Base-by-base conservation (phyloP, 2,888 invertebrate genomes). In the Scrobipalpa atriplicella region DNA sequence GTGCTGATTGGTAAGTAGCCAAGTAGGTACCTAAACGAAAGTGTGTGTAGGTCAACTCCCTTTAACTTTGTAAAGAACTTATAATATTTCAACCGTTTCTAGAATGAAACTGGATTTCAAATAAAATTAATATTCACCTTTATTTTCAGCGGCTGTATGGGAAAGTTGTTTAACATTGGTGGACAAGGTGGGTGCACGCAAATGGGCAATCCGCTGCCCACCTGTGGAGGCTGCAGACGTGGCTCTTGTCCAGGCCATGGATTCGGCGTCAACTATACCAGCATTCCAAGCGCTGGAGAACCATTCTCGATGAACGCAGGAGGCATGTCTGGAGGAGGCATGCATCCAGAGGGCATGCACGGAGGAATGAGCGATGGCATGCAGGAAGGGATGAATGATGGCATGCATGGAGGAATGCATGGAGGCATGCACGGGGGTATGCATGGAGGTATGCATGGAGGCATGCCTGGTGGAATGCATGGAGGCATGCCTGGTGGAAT, bases 81-180 rank as follows among this genome's bases (percentile, higher is more conserved):
- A n/a, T n/a, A n/a, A n/a, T n/a, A n/a, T n/a, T n/a, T n/a, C n/a
- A n/a, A n/a, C n/a, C n/a, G n/a, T n/a, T n/a, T n/a, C n/a, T n/a
- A n/a, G n/a, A n/a, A 29, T 29, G 29, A 29, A 21, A n/a, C n/a
- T n/a, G n/a, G n/a, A n/a, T n/a, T n/a, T 62, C 38, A 9, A 29
- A n/a, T n/a, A 13, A 51, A 51, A 61, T 21, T 39, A 29, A 47
- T 47, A 5, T 1, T 13, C 18, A 41, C 18, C 13, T 19, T 36
- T 38, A 13, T 70, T 87, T 86, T 61, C 80, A 92, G 92, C 73
- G 92, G 92, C 18, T 92, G 92, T 68, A 89, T 92, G 87, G 89
- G 87, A n/a, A 92, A 88, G 66, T 51, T 92, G 47, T 92, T 92
- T 72, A 82, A 81, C 64, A 82, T 81, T 64, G 67, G 79, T 10